Percentiles rank a stretch among this genome's conserved stretches.
These are phyloP conservation scores for Diplodus sargus DNA, from an alignment of 2,797 vertebrate genomes.

Conservation along the genomic window DNA sequence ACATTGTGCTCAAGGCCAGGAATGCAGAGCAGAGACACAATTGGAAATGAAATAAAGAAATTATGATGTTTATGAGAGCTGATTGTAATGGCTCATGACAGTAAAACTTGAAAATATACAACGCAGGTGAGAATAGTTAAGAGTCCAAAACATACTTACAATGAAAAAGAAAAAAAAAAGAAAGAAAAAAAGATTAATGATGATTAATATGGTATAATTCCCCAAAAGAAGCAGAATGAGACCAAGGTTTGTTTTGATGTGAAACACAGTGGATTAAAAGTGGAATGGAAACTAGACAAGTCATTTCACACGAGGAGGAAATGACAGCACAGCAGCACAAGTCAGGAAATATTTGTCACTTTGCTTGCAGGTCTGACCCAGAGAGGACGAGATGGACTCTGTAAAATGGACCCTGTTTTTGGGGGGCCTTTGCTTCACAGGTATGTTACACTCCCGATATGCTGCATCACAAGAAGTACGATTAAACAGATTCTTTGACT, in stretches of 20 bases:
- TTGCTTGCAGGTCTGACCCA: conserved; percentile 23
- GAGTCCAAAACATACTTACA: not conserved
- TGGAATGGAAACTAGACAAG: conserved; percentile 62
- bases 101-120: not conserved
- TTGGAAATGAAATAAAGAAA: not conserved
- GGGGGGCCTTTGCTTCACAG: conserved; percentile 40
- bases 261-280: conserved; percentile 14
- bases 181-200: not conserved
- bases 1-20: not conserved
- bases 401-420: conserved; percentile 33
- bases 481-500: not conserved
- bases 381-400: conserved; percentile 52
- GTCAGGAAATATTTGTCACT: conserved; percentile 14
- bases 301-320: conserved; percentile 17
- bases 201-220: conserved; percentile 8
- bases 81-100: not conserved
- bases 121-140: not conserved
- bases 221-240: not conserved
- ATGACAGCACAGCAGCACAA: not conserved
- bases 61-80: not conserved
- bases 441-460: conserved; percentile 37
- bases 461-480: not conserved
- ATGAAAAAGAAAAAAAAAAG: not conserved
- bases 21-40: not conserved
- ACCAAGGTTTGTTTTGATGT: not conserved